phyloP scores from a whole-genome alignment of 92 coral and sea anemone genomes.

The Zoanthus sociatus region DNA sequence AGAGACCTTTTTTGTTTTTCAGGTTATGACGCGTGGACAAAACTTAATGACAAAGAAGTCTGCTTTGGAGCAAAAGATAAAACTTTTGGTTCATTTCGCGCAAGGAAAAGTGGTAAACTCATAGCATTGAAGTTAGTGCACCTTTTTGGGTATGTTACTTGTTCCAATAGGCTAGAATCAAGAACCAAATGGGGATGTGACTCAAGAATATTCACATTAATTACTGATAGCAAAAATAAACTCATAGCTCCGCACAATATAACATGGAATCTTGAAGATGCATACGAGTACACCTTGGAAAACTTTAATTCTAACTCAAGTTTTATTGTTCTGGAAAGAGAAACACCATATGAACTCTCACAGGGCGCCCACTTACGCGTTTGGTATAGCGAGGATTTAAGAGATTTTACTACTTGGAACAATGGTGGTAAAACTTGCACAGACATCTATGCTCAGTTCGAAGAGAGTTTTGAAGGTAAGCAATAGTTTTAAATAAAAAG shows the following conservation, averaged over 20 bases:
- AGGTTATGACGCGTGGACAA: conserved; percentile 12
- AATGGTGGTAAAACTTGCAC: conserved; percentile 8
- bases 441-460: conserved; percentile 3
- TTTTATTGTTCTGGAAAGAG: conserved; percentile 9
- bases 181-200: conserved; percentile 10
- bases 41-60: not conserved
- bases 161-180: not conserved
- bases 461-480: not conserved
- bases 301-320: not conserved
- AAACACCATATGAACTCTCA: not conserved
- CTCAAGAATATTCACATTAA: not conserved
- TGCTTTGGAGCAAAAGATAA: conserved; percentile 15
- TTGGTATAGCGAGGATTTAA: conserved; percentile 22
- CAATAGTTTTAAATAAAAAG: no score
- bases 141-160: conserved; percentile 5
- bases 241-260: not conserved
- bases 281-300: not conserved
- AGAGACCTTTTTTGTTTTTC: not conserved
- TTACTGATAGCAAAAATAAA: not conserved
- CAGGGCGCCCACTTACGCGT: not conserved
- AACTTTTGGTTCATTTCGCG: conserved; percentile 14
- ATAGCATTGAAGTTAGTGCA: conserved; percentile 23
- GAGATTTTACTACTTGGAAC: not conserved
- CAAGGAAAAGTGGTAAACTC: not conserved
- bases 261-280: not conserved